These are phyloP conservation scores for Muschampia plurimacula DNA, from an alignment of 2,888 invertebrate genomes.

Conservation along the genomic window DNA sequence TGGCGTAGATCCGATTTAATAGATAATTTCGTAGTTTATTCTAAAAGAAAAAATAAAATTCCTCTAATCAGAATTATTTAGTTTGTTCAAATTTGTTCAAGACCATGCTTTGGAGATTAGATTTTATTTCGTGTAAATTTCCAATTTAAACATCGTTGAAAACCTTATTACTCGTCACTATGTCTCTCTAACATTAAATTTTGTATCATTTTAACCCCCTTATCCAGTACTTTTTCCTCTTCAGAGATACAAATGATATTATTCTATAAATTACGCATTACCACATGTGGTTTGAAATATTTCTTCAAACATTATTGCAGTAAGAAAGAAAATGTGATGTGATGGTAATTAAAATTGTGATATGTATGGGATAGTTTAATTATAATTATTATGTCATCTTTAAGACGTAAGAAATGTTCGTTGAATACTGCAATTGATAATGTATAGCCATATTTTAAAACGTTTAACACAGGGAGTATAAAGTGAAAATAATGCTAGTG, in stretches of 20 bases:
- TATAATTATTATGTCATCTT: slow-evolving; percentile 3
- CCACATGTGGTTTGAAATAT: slow-evolving; percentile 2
- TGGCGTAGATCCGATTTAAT: no score
- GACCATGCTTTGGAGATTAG: no score
- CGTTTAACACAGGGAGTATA: background rate
- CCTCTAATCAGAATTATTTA: no score
- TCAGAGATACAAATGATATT: background rate
- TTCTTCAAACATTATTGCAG: slow-evolving; percentile 7
- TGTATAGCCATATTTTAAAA: slow-evolving; percentile 6
- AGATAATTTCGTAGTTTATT: no score
- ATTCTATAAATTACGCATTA: background rate
- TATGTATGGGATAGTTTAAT: slow-evolving; percentile 22
- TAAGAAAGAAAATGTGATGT: slow-evolving; percentile 16
- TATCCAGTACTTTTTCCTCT: background rate
- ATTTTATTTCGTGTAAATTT: no score
- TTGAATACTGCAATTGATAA: background rate
- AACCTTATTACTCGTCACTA: no score
- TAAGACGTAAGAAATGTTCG: background rate
- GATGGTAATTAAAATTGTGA: slow-evolving; percentile 31
- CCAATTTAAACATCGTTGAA: no score
- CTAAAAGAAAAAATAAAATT: no score
- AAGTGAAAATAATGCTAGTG: background rate
- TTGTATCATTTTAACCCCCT: background rate
- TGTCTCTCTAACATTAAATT: no score
- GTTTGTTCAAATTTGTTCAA: no score